Percentiles rank a stretch among this genome's conserved stretches.
These are phyloP conservation scores for Physella acuta DNA, from an alignment of 1,140 invertebrate species.

Conservation along the genomic window DNA sequence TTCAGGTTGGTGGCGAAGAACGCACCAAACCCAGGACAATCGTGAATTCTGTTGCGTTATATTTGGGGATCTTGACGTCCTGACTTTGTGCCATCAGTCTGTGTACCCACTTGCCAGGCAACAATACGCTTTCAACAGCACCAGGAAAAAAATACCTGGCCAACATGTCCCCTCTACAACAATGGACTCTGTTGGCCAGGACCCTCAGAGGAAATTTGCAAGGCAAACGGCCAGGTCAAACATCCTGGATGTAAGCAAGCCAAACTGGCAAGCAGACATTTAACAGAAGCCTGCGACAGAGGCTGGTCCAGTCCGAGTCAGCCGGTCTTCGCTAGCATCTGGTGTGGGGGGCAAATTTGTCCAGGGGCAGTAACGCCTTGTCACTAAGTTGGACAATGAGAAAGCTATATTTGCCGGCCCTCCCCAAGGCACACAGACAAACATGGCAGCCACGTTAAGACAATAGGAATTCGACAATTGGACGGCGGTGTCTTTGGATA, in stretches of 20 bases:
- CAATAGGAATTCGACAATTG: conserved; percentile 20
- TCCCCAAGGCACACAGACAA: conserved; percentile 8
- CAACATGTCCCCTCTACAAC: background rate
- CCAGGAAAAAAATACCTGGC: too few relatives aligned
- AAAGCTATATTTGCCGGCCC: conserved; percentile 14
- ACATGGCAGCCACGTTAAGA: conserved; percentile 14
- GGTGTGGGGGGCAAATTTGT: conserved; percentile 8
- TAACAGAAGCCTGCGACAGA: conserved; percentile 5
- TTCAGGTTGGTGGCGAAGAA: too few relatives aligned
- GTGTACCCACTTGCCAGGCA: background rate
- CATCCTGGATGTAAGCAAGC: background rate
- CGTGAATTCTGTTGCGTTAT: too few relatives aligned
- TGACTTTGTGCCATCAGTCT: background rate
- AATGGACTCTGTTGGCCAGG: background rate
- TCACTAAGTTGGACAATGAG: conserved; percentile 26
- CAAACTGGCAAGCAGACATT: background rate
- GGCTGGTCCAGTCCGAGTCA: conserved; percentile 9
- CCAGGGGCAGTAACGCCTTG: conserved; percentile 7
- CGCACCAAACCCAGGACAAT: too few relatives aligned
- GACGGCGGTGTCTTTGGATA: background rate
- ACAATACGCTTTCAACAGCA: too few relatives aligned
- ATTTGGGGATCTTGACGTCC: background rate
- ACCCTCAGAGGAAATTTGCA: background rate
- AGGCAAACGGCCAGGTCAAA: conserved; percentile 1
- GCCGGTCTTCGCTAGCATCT: conserved; percentile 21